phyloP scores from a whole-genome alignment of 2,888 invertebrate species.

The Marronus borbonicus region DNA sequence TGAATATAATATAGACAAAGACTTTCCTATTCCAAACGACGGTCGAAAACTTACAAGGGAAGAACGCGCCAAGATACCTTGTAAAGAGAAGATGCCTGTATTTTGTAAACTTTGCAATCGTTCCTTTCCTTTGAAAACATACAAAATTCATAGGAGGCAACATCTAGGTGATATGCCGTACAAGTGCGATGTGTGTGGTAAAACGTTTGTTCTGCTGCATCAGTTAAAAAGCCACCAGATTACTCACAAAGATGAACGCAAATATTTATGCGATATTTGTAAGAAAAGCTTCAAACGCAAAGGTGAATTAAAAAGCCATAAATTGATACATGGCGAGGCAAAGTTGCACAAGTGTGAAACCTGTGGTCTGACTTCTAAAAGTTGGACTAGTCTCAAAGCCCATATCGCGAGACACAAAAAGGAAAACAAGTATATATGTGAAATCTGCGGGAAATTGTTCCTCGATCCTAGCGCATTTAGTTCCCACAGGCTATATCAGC shows the following conservation, averaged over 20 bases:
- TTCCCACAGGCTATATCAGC: neutral
- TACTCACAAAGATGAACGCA: neutral
- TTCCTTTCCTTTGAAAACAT: neutral
- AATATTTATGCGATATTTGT: neutral
- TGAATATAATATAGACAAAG: neutral
- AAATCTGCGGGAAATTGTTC: neutral
- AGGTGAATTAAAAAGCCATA: neutral
- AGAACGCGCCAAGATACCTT: neutral
- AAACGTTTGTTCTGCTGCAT: neutral
- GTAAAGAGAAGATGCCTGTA: neutral
- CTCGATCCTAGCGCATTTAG: neutral
- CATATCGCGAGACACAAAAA: neutral
- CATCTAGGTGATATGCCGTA: neutral
- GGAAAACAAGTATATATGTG: neutral
- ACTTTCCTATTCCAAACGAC: too few species aligned
- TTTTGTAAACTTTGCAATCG: constrained; percentile 5
- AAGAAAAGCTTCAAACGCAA: neutral
- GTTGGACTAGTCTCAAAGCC: neutral
- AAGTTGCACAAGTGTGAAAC: neutral
- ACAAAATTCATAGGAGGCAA: neutral
- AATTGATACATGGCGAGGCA: neutral
- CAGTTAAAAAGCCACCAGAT: neutral
- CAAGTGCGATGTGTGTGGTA: neutral
- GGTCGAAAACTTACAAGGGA: neutral
- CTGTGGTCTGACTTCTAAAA: neutral